Evolutionary conservation across 1,140 invertebrate genomes (phyloP).

Genomic region (honey bee (Apis mellifera)): Amel_HAv3.1 CM009937.2:2256001-2256500

Average conservation of each 20-base stretch:
- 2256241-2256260: constrained; percentile 51
- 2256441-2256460: neutral
- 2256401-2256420: neutral
- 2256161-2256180: constrained; percentile 50
- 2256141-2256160: constrained; percentile 37
- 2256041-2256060: constrained; percentile 69
- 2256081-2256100: constrained; percentile 98
- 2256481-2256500: too few species aligned
- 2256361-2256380: too few species aligned
- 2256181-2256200: constrained; percentile 35
- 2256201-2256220: constrained; percentile 46
- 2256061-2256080: constrained; percentile 95
- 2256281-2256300: constrained; percentile 20
- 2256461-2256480: neutral
- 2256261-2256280: constrained; percentile 11
- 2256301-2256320: constrained; percentile 15
- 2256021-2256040: neutral
- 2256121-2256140: constrained; percentile 59
- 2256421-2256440: too few species aligned
- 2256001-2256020: neutral
- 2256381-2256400: too few species aligned
- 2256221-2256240: constrained; percentile 42
- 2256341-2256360: too few species aligned
- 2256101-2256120: constrained; percentile 82
- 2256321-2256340: too few species aligned